Evolutionary conservation across 2,888 invertebrate genomes (phyloP), one percentile per base, ranked within the genome.

Genomic region (Drosophila mimetica): DNA sequence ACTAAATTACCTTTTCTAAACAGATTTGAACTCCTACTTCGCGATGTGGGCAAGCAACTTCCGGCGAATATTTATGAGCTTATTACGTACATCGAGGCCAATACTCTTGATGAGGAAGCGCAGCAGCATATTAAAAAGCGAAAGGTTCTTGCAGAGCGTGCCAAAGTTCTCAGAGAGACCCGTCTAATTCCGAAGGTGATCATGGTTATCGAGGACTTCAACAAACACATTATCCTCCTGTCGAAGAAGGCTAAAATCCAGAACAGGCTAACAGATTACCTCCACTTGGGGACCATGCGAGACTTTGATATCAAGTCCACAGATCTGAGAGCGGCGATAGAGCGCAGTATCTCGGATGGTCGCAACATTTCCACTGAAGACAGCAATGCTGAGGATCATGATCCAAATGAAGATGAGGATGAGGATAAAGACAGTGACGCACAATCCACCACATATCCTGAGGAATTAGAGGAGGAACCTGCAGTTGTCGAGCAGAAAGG

Each of bases 201-300:
- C 22, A 93, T 93, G 69, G 94, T 93, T 78, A 92, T 95, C 47
- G 95, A 95, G 90, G 93, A 93, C 74, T 94, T 95, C 75, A 93
- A 93, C 64, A 93, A 93, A 80, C 93, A 92, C 65, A 92, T 94
- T 14, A 93, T 93, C 46, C 85, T 93, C 34, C 89, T 94, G 34
- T 93, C 93, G 1, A 94, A 93, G 66, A 94, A 93, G 86, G 93
- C 93, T 1, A 93, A 93, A 71, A 93, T 93, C 0, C 93, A 92
- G 69, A 82, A 86, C 73, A 92, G 93, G 50, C 79, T 93, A 60
- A 82, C 92, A 0, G 93, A 92, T 75, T 93, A 93, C 74, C 86
- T 94, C 16, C 94, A 94, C 71, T 92, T 93, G 66, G 94, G 94
- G 13, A 93, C 93, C 1, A 93, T 93, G 6, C 92, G 95, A 67